Evolutionary conservation across 1,140 invertebrate genomes (phyloP), one percentile per base, ranked within the genome.

Genomic region (Leucophenga varia): DNA sequence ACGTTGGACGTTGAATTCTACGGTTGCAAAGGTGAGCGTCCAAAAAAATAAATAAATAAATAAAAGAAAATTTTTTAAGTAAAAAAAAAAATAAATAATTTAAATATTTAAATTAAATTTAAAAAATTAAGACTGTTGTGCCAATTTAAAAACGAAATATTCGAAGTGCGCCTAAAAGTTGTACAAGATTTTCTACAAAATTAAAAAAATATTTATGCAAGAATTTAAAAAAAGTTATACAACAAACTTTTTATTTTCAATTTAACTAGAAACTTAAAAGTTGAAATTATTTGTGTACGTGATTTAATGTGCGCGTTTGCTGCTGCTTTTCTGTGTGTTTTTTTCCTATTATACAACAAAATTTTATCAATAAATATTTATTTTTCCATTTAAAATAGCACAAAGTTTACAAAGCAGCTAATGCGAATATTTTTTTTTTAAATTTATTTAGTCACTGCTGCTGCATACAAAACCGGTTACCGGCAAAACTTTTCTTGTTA

Each of bases 1-100:
- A 53, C 71, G 71, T 74, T 74, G 67, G 59, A 73, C 69, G 71
- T 73, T 73, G 71, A 68, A 73, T 74, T 70, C 71, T 71, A 64
- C 71, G 70, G 71, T 74, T 70, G 71, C 64, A 71, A 69, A 73
- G 69, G 69, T 72, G 69, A 72, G 69, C 69, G 38, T 61, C 60
- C 53, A 57, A 57, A 49, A 49, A 59, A 40, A n/a, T n/a, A n/a
- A n/a, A n/a, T n/a, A n/a, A n/a, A 49, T 59, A 53, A 45, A 17
- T 14, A 6, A 16, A 49, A 43, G 45, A 52, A 19, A 21, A 19
- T 49, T 49, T 45, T 9, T 40, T 31, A 38, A 39, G 30, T 32
- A 49, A 35, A 48, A 35, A 45, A 19, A 21, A 42, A 56, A 47
- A 52, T 43, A 52, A 48, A 52, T 16, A 31, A 48, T 22, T 20